phyloP scores from a whole-genome alignment of 2,797 vertebrate species.

The Clarias fuscus region DNA sequence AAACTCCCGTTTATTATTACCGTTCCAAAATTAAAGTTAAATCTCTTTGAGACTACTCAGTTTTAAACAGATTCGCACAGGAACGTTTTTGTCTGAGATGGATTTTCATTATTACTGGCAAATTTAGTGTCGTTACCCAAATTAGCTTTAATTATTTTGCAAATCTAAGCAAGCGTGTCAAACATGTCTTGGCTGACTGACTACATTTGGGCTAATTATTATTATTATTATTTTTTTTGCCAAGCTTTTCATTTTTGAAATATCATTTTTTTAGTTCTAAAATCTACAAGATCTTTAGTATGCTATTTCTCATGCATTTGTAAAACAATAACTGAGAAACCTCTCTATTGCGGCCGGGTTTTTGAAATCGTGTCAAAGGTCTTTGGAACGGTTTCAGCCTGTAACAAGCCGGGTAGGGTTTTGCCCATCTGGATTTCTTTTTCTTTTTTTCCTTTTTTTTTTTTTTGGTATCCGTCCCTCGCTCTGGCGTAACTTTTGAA shows the following conservation, averaged over 20 bases:
- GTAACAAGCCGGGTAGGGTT: neutral
- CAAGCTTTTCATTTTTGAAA: neutral
- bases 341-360: neutral
- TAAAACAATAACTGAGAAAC: neutral
- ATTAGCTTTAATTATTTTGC: neutral
- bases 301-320: neutral
- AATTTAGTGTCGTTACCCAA: neutral
- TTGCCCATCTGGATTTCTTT: neutral
- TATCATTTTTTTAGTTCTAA: neutral
- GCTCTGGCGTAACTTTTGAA: constrained; percentile 61
- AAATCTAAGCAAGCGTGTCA: neutral
- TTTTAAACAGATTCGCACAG: neutral
- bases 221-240: neutral
- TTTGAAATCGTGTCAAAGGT: neutral
- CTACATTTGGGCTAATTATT: neutral
- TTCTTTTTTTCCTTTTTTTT: neutral
- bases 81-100: neutral
- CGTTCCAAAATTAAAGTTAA: neutral
- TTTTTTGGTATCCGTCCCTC: constrained; percentile 62
- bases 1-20: neutral
- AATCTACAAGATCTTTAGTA: neutral
- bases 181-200: neutral
- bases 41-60: neutral
- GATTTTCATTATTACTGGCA: neutral
- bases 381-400: neutral